Conservation (phyloP, 1,140 invertebrate genomes). For the Bilobella aurantiaca region DNA sequence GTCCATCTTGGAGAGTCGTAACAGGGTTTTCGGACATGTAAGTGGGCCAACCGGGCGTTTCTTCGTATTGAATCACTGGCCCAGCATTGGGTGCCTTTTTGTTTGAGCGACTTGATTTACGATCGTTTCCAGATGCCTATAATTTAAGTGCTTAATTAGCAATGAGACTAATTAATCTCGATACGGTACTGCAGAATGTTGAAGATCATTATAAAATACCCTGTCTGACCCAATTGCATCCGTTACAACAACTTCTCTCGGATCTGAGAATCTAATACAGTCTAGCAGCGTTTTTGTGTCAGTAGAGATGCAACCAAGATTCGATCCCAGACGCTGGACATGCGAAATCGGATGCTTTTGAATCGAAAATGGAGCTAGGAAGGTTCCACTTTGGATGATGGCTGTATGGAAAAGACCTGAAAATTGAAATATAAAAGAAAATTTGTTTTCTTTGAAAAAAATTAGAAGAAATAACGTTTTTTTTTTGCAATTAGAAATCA, state of each 20-base stretch:
- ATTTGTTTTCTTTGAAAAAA: not conserved
- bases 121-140: constrained; percentile 12
- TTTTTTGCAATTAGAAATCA: too few relatives aligned
- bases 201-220: not conserved
- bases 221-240: constrained; percentile 18
- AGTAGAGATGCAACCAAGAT: constrained; percentile 22
- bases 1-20: constrained; percentile 11
- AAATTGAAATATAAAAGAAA: not conserved
- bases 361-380: constrained; percentile 27
- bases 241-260: constrained; percentile 22
- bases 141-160: too few relatives aligned
- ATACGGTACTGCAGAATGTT: not conserved
- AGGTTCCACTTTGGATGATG: constrained; percentile 27
- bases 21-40: constrained; percentile 22
- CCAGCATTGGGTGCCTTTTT: constrained; percentile 31
- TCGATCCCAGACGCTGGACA: constrained; percentile 22
- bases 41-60: constrained; percentile 13
- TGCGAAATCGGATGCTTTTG: constrained; percentile 20
- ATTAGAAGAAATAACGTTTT: not conserved
- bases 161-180: not conserved
- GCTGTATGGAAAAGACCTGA: constrained; percentile 25
- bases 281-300: constrained; percentile 19
- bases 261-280: constrained; percentile 25
- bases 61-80: constrained; percentile 23
- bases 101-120: constrained; percentile 23